Percentiles rank a stretch among this genome's conserved stretches.
These are phyloP conservation scores for Odontomachus brunneus DNA, from an alignment of 1,140 invertebrate genomes.

Conservation along the genomic window DNA sequence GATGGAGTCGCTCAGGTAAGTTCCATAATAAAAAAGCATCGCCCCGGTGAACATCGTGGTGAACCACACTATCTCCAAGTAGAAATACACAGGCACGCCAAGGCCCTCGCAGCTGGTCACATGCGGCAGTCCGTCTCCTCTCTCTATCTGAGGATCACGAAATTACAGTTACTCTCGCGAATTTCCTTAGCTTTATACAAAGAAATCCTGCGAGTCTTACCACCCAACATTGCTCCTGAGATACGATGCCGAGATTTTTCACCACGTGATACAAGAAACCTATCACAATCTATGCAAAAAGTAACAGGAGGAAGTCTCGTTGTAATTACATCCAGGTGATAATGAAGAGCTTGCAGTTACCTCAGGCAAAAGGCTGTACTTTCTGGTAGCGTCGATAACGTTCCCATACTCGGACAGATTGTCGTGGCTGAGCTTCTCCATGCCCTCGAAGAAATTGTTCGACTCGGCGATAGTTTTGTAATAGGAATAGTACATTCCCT, in stretches of 20 bases:
- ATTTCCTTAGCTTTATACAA: background rate
- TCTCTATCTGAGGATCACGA: conserved; percentile 85
- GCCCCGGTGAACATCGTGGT: conserved; percentile 88
- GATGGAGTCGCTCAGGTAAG: conserved; percentile 88
- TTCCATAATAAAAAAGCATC: conserved; percentile 88
- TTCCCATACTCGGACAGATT: conserved; percentile 92
- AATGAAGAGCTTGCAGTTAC: conserved; percentile 81
- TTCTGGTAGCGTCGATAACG: conserved; percentile 91
- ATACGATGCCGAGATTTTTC: conserved; percentile 81
- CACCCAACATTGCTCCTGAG: conserved; percentile 81
- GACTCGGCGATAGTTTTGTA: conserved; percentile 93
- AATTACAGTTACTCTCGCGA: background rate
- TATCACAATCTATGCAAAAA: conserved; percentile 85
- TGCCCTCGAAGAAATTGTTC: conserved; percentile 87
- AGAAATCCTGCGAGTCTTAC: conserved; percentile 67
- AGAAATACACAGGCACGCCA: conserved; percentile 91
- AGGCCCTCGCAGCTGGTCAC: conserved; percentile 93
- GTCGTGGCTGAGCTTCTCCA: conserved; percentile 89
- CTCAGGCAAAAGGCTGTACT: conserved; percentile 94
- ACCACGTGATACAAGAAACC: conserved; percentile 87
- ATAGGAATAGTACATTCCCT: conserved; percentile 95
- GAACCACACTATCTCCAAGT: conserved; percentile 89
- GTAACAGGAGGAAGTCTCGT: conserved; percentile 9
- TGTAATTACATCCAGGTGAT: background rate
- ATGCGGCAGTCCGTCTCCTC: conserved; percentile 87